Evolutionary conservation across 2,888 invertebrate species (phyloP), one percentile per base, ranked within the genome.

Genomic region (Chloromyia formosa): DNA sequence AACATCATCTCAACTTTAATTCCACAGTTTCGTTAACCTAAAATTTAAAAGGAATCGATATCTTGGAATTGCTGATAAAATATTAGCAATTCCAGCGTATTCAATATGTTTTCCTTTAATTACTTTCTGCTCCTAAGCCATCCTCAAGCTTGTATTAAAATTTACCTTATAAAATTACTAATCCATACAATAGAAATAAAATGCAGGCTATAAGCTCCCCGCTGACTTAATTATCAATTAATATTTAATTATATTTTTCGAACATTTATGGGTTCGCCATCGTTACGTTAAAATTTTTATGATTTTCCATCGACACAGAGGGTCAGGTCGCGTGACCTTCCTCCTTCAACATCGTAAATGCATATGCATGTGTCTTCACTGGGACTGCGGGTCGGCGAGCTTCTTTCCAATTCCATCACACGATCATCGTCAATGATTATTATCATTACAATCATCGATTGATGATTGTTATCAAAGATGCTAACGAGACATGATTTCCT

Each of bases 401-500:
- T 16, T 7, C 18, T 22, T 14, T 16, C 23, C 60, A 16, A 35
- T 42, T 23, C 16, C 12, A 10, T 10, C 40, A 62, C 40, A 18
- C 35, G 42, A 40, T 35, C 49, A 10, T 49, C 45, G 35, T 35
- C 3, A 35, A 35, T 35, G 27, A 35, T 45, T 22, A 45, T 49
- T 22, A 66, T 66, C 18, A 14, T 45, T n/a, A 14, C 49, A 40
- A 64, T 64, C 42, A 53, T 53, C 16, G 53, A 16, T 53, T 53
- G 56, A 56, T 35, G 66, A 66, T 66, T 66, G 20, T 22, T 20
- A 66, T 66, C 66, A 49, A 20, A 3, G 49, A 66, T 49, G 45
- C 12, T 18, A 35, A 22, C 62, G 62, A 40, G 18, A 62, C 40
- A 62, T 40, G 23, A 66, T 66, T 66, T 66, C 45, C 22, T 22